These are phyloP conservation scores for Muntiacus muntjak DNA, from an alignment of 2,113 vertebrate species.

Conservation along the genomic window DNA sequence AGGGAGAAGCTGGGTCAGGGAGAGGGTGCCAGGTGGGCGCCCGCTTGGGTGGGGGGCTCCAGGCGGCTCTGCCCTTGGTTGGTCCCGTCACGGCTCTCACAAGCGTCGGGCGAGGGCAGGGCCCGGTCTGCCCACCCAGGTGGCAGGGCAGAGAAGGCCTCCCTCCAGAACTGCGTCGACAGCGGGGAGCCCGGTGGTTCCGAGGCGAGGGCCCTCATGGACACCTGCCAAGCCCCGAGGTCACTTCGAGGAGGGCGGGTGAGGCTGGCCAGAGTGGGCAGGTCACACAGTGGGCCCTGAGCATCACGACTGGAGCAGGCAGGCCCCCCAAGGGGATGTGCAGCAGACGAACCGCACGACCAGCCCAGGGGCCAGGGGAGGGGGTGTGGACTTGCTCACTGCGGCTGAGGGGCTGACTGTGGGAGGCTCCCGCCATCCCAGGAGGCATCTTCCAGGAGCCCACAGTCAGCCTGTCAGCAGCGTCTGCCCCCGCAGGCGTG, in stretches of 20 bases:
- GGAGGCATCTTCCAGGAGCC: neutral
- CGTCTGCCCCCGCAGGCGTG: accelerated
- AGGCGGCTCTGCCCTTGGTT: neutral
- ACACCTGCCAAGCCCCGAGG: too few species aligned
- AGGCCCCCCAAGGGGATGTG: neutral
- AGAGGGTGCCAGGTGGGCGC: neutral
- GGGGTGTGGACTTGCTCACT: accelerated
- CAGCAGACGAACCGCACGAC: accelerated
- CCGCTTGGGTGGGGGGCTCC: neutral
- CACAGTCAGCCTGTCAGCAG: neutral
- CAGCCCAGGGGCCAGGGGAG: accelerated
- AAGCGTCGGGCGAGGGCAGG: accelerated
- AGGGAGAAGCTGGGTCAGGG: neutral
- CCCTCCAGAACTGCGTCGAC: neutral
- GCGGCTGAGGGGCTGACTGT: accelerated
- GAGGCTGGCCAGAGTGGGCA: neutral
- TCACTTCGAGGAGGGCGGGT: neutral
- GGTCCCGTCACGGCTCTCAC: neutral
- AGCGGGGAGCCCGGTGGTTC: accelerated
- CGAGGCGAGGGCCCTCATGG: accelerated
- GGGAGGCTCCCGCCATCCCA: accelerated
- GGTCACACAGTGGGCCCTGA: accelerated
- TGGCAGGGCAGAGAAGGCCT: neutral
- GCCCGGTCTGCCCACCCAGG: neutral
- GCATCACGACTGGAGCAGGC: neutral